phyloP scores from a whole-genome alignment of 2,113 vertebrate genomes.

The Girardinichthys multiradiatus region DNA sequence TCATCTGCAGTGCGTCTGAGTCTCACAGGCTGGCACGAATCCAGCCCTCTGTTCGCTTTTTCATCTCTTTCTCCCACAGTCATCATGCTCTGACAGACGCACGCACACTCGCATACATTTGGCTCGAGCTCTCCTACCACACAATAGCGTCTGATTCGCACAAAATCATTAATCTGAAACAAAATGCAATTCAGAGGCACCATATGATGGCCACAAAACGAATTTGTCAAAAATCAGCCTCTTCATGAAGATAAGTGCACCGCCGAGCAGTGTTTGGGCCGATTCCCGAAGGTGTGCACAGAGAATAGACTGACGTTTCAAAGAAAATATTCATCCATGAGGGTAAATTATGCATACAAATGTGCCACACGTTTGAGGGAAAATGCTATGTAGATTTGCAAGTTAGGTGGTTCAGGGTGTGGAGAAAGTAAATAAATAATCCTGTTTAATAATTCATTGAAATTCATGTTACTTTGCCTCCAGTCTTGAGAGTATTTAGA shows the following conservation, averaged over 20 bases:
- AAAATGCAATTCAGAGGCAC: conserved; percentile 35
- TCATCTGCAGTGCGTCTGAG: conserved; percentile 76
- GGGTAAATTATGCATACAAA: conserved; percentile 74
- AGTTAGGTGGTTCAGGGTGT: conserved; percentile 77
- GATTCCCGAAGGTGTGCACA: conserved; percentile 47
- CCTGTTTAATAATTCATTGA: conserved; percentile 80
- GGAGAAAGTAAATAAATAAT: conserved; percentile 82
- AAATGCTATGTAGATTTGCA: conserved; percentile 77
- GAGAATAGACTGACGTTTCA: conserved; percentile 49
- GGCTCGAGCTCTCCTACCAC: conserved; percentile 20
- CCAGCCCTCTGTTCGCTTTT: conserved; percentile 66
- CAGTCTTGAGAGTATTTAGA: conserved; percentile 77
- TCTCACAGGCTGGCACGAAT: conserved; percentile 67
- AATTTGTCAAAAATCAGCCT: conserved; percentile 35
- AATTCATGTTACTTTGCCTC: conserved; percentile 80
- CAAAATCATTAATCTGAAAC: conserved; percentile 49
- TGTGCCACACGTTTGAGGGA: conserved; percentile 70
- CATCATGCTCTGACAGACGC: conserved; percentile 49
- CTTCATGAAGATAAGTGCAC: conserved; percentile 17
- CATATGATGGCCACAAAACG: conserved; percentile 26
- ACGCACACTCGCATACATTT: conserved; percentile 9
- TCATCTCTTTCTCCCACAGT: conserved; percentile 69
- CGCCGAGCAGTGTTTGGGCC: not conserved
- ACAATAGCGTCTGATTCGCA: conserved; percentile 45
- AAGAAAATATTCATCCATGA: conserved; percentile 67